phyloP scores from a whole-genome alignment of 2,888 invertebrate genomes.

The Neoscelio sp. region DNA sequence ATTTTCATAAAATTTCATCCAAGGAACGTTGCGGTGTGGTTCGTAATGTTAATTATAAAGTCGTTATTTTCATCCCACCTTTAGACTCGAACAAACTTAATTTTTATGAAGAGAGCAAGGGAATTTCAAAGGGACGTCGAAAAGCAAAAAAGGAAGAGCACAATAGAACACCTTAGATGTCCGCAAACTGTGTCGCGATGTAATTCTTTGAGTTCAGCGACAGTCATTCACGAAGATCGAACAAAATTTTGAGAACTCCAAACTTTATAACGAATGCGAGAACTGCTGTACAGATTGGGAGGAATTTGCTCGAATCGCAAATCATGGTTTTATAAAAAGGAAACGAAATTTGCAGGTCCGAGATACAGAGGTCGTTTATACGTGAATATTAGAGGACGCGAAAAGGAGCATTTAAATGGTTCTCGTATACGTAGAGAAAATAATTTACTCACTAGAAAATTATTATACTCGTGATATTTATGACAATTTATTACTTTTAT shows the following conservation, averaged over 20 bases:
- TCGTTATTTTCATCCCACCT: slow-evolving; percentile 30
- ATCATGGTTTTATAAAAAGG: slow-evolving; percentile 41
- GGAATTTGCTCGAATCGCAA: slow-evolving; percentile 36
- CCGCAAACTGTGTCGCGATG: slow-evolving; percentile 43
- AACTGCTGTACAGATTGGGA: slow-evolving; percentile 31
- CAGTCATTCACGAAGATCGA: slow-evolving; percentile 54
- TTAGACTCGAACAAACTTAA: neutral
- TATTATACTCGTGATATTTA: too few species aligned
- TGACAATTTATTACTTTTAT: too few species aligned
- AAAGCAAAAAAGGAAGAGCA: neutral
- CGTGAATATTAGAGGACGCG: slow-evolving; percentile 25
- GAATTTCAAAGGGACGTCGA: slow-evolving; percentile 4
- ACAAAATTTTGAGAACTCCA: slow-evolving; percentile 48
- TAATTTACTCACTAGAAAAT: too few species aligned
- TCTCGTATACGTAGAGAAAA: too few species aligned
- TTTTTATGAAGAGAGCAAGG: neutral
- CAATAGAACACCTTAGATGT: slow-evolving; percentile 30
- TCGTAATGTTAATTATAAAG: slow-evolving; percentile 13
- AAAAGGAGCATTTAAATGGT: too few species aligned
- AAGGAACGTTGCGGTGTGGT: slow-evolving; percentile 1
- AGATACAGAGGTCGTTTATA: slow-evolving; percentile 36
- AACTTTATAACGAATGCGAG: slow-evolving; percentile 63
- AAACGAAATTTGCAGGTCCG: slow-evolving; percentile 47
- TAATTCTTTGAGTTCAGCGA: slow-evolving; percentile 40
- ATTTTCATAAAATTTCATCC: slow-evolving; percentile 39